Base-by-base conservation (phyloP, 2,797 vertebrate genomes). In the Harpagifer antarcticus region DNA sequence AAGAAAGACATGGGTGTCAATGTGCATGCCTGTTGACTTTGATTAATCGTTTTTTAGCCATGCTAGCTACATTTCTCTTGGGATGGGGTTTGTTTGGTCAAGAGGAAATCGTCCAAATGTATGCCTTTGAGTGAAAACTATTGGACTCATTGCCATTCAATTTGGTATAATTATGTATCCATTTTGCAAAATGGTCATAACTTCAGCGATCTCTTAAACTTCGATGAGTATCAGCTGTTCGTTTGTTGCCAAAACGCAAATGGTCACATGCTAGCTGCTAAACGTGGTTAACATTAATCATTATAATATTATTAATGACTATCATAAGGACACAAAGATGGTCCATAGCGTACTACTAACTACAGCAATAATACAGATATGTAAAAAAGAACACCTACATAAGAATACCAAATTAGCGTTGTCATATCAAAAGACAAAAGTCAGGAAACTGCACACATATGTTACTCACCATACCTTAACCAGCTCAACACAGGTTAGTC, bases 11-110 rank as follows among this genome's bases (percentile, higher is more conserved):
- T 37, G 11, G 5, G 15, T 68, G 42, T 70, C 17, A 53, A 43
- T 54, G 37, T n/a, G 31, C 31, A 37, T 45, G 43, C 0, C 4
- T 15, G 31, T 5, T 65, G 59, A 62, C 27, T 59, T 64, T 66
- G 64, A 72, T 82, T 81, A 58, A 5, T 43, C 7, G 48, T 56
- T 56, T 40, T 27, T 16, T 42, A 49, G 9, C 42, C 47, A 23
- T 16, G 11, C 19, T 14, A 3, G 11, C 20, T 8, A 20, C 13
- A 17, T 19, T 3, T 11, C 33, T 66, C n/a, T 19, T 27, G 37
- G 9, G 19, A 31, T 9, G 3, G 40, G 16, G 33, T n/a, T 10
- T 54, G 33, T 11, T 2, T 47, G 8, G 52, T 15, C 45, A 12
- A 50, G 4, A 49, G 42, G 10, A 3, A 42, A 10, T 45, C 9